These are phyloP conservation scores for Machimus rusticus DNA, from an alignment of 2,888 invertebrate genomes.

Conservation along the genomic window DNA sequence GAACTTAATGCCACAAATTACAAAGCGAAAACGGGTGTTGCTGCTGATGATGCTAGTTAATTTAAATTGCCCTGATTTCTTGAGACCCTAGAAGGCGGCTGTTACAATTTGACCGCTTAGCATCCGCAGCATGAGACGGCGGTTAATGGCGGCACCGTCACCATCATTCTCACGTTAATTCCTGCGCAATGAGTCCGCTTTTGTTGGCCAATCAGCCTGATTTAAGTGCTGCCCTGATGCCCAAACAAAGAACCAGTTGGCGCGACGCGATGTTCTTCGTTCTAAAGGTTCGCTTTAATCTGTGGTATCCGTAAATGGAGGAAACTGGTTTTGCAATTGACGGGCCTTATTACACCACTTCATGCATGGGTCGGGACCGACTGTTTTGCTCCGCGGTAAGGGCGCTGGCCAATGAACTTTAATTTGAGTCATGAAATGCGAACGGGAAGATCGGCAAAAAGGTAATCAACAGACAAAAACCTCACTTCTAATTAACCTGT, in stretches of 20 bases:
- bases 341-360: background rate
- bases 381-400: background rate
- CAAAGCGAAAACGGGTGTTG: background rate
- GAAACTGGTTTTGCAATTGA: conserved; percentile 1
- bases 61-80: conserved; percentile 7
- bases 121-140: background rate
- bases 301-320: background rate
- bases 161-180: background rate
- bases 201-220: background rate
- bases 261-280: background rate
- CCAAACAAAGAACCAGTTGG: background rate
- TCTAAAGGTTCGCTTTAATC: conserved; percentile 1
- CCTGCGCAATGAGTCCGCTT: background rate
- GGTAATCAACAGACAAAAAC: background rate
- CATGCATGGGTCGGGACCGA: background rate
- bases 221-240: background rate
- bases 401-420: background rate
- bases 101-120: background rate
- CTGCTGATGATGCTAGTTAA: background rate
- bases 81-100: background rate
- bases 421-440: background rate
- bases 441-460: background rate
- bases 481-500: background rate
- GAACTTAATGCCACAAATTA: background rate
- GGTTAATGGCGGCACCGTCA: background rate